phyloP scores from a whole-genome alignment of 2,113 vertebrate genomes.

The Cygnus buccinator region DNA sequence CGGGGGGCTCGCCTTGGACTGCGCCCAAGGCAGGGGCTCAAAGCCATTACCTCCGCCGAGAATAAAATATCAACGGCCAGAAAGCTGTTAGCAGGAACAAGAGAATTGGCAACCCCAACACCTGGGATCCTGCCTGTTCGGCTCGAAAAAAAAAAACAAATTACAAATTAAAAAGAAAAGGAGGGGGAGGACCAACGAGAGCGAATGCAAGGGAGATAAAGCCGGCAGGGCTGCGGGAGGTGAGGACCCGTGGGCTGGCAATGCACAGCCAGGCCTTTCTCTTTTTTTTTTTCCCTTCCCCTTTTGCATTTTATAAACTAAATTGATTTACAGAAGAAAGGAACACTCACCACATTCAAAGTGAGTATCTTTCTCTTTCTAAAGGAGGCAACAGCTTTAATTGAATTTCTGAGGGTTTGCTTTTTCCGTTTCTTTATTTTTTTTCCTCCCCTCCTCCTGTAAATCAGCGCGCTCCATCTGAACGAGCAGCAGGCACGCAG shows the following conservation, averaged over 20 bases:
- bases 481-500: background rate
- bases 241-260: background rate
- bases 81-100: conserved; percentile 17
- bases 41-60: background rate
- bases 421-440: background rate
- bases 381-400: conserved; percentile 27
- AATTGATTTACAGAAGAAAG: conserved; percentile 38
- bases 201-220: fast-evolving
- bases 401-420: conserved; percentile 31
- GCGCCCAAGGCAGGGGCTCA: background rate
- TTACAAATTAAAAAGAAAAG: background rate
- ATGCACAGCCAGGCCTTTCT: background rate
- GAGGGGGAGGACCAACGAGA: background rate
- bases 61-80: conserved; percentile 20
- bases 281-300: too few species aligned
- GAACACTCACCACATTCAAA: background rate
- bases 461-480: background rate
- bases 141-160: background rate
- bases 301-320: background rate
- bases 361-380: background rate
- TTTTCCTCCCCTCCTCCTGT: background rate
- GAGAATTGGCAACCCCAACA: background rate
- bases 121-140: background rate
- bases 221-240: background rate
- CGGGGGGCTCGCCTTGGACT: background rate